Percentiles rank a stretch among this genome's conserved stretches.
phyloP scores from a whole-genome alignment of 2,888 invertebrate genomes.

The Nemotelus pantherinus region DNA sequence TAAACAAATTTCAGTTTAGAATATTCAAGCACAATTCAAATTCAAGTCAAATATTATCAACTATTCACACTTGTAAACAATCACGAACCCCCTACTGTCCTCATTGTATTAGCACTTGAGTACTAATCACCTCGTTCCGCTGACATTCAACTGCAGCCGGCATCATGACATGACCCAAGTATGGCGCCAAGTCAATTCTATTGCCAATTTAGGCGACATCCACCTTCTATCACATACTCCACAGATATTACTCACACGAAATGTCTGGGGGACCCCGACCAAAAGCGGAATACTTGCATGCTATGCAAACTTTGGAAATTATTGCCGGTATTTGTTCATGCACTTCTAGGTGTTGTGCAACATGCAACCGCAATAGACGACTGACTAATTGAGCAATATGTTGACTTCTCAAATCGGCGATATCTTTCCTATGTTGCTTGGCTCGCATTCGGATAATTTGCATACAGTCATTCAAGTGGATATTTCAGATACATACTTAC shows the following conservation, averaged over 20 bases:
- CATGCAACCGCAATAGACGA: conserved; percentile 10
- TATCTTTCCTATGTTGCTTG: conserved; percentile 9
- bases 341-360: conserved; percentile 7
- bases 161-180: conserved; percentile 38
- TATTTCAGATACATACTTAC: too few relatives aligned
- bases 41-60: too few relatives aligned
- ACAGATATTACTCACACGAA: conserved; percentile 9
- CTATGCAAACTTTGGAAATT: neutral
- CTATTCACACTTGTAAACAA: too few relatives aligned
- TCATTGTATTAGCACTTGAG: too few relatives aligned
- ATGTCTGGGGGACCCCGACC: neutral
- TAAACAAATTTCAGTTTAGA: too few relatives aligned
- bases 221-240: neutral
- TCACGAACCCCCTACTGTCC: too few relatives aligned
- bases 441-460: conserved; percentile 32
- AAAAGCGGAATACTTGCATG: neutral
- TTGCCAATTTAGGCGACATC: conserved; percentile 21
- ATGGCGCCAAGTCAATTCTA: conserved; percentile 33
- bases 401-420: conserved; percentile 4
- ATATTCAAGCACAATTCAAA: too few relatives aligned
- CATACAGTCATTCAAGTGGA: neutral
- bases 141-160: conserved; percentile 24
- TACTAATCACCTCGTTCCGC: conserved; percentile 6
- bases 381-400: conserved; percentile 19
- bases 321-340: neutral